Evolutionary conservation across 2,113 vertebrate genomes (phyloP), one percentile per base, ranked within the genome.

Genomic region (Pungitius pungitius): DNA sequence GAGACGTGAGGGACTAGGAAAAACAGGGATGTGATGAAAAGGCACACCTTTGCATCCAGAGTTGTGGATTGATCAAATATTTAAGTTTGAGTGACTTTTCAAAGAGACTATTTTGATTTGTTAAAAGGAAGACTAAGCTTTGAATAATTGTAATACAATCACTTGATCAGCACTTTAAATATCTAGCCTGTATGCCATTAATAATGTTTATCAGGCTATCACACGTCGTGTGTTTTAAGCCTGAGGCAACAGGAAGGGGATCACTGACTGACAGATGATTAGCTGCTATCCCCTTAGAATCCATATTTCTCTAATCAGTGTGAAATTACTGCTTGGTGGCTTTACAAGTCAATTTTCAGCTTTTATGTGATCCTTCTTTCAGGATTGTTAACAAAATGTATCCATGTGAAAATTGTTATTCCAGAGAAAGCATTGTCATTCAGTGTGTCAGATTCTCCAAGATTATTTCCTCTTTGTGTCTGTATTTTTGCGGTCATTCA

Each of bases 401-500:
- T 64, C 64, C 22, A 26, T 12, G 35, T 81, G 40, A 80, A 80
- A 82, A 69, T 20, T 52, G 2, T 55, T 52, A 45, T 73, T 58
- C 39, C 49, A 55, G 33, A 54, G 20, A 67, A 30, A 22, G 61
- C 58, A 47, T 67, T 73, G 67, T 40, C 71, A 73, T 45, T 54
- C 75, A 58, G 40, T 0, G 24, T 71, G 75, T 81, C 13, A 30
- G 42, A 65, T 59, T 58, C 0, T 27, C 37, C 40, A 30, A 56
- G 62, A 75, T 78, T 66, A 69, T 81, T 71, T 57, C 59, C 42
- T 47, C 42, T 71, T 39, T 78, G n/a, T 70, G 49, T 73, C 14
- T 56, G 10, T 67, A 63, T 77, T 59, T 86, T 69, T 42, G 17
- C 88, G 65, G 85, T 87, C 71, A 79, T 75, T 90, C 68, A 70